Evolutionary conservation across 2,888 invertebrate species (phyloP).

Genomic region (Mechanitis messenoides): DNA sequence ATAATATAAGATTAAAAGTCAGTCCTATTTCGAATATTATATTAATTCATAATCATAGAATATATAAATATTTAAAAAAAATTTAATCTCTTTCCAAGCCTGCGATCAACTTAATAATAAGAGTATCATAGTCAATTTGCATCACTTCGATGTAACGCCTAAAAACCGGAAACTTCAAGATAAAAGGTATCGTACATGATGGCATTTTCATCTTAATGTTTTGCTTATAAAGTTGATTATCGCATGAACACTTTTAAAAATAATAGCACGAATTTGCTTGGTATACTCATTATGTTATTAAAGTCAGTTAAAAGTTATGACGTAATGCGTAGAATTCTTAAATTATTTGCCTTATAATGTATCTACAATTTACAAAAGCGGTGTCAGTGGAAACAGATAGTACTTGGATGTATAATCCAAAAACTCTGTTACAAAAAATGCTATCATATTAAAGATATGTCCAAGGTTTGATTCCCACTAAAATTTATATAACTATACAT

Average conservation of each 20-base stretch:
- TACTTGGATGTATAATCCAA: too few species aligned
- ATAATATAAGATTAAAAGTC: too few species aligned
- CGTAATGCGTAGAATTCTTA: constrained; percentile 12
- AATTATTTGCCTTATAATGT: constrained; percentile 16
- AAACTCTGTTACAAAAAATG: too few species aligned
- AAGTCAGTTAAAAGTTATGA: constrained; percentile 15
- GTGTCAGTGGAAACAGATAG: too few species aligned
- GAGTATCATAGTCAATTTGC: constrained; percentile 17
- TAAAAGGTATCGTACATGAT: background rate
- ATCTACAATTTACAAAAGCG: background rate
- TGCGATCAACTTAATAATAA: constrained; percentile 3
- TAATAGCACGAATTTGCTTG: constrained; percentile 3
- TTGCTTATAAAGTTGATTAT: constrained; percentile 1
- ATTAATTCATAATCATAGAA: too few species aligned
- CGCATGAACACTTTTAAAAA: background rate
- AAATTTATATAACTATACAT: too few species aligned
- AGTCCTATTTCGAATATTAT: too few species aligned
- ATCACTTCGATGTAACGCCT: constrained; percentile 9
- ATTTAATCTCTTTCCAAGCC: too few species aligned
- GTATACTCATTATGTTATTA: constrained; percentile 18
- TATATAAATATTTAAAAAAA: too few species aligned
- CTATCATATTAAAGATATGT: too few species aligned
- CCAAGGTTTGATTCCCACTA: too few species aligned
- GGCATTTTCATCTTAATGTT: too few species aligned
- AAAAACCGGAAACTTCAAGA: background rate